Evolutionary conservation across 2,113 vertebrate genomes (phyloP), one percentile per base, ranked within the genome.

Genomic region (Damaliscus lunatus): DNA sequence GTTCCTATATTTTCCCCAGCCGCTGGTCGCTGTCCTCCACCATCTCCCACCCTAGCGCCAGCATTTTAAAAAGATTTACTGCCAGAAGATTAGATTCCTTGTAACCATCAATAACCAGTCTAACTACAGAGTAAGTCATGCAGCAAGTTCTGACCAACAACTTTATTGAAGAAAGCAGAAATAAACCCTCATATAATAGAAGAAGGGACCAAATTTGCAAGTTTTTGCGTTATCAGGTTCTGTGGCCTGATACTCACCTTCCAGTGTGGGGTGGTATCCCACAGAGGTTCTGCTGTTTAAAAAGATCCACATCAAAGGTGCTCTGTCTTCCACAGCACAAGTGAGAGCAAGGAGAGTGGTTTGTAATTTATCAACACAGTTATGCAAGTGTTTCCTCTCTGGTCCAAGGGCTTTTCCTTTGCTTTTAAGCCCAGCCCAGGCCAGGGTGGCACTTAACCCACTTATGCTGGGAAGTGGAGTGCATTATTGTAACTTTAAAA

Each of bases 371-470:
- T 64, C 80, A 55, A 82, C 33, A 57, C 46, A 90, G 90, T 84
- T 52, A 27, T 40, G 29, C 89, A 78, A 71, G 4, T 36, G 27
- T 86, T 87, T 93, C 92, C 59, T 88, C 53, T 78, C 53, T 74
- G 33, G 14, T 46, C 57, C 31, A 4, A 25, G 71, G 74, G 48
- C 33, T 90, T 88, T 89, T 78, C 53, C 64, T 96, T 55, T 31
- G 94, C 94, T 98, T 97, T 98, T 94, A 97, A 98, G 90, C 86
- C 90, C 90, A 80, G 60, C 94, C 93, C 95, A 74, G 52, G 43
- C n/a, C 82, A 88, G 74, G 31, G 52, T 82, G 53, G 91, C 83
- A 96, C 88, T 92, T 48, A 67, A 87, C 23, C 53, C 48, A 91
- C 74, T 97, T 89, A 53, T 43, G 50, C 89, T 80, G 85, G 92